Evolutionary conservation across 2,888 invertebrate genomes (phyloP).

Genomic region (Amaurobius ferox): DNA sequence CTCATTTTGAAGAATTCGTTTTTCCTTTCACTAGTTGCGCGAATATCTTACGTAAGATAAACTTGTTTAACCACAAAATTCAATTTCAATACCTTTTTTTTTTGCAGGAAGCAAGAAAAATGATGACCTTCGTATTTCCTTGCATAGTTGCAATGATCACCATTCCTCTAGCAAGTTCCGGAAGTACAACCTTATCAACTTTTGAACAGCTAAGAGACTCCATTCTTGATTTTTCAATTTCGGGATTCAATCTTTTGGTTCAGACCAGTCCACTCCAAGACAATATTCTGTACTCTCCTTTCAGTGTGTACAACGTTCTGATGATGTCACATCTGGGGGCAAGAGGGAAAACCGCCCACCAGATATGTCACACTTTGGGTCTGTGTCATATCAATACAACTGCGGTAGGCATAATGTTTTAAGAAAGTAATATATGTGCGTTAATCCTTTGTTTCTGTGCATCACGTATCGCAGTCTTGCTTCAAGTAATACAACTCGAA

Average conservation of each 20-base stretch:
- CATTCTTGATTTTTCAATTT: constrained; percentile 52
- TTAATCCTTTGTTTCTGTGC: too few species aligned
- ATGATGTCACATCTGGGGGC: constrained; percentile 78
- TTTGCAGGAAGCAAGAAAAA: too few species aligned
- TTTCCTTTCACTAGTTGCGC: too few species aligned
- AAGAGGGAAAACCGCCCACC: constrained; percentile 76
- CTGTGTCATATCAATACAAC: constrained; percentile 62
- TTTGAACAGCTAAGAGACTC: constrained; percentile 46
- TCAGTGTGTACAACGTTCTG: constrained; percentile 78
- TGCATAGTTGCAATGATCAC: neutral
- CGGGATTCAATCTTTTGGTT: constrained; percentile 39
- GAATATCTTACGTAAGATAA: too few species aligned
- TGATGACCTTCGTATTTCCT: constrained; percentile 3
- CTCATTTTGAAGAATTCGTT: too few species aligned
- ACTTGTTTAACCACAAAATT: too few species aligned
- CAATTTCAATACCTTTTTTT: too few species aligned
- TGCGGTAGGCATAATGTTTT: constrained; percentile 20
- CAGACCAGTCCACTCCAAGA: constrained; percentile 56
- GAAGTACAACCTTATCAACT: neutral
- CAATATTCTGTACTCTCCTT: constrained; percentile 78
- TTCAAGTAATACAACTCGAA: too few species aligned
- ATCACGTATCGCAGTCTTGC: too few species aligned
- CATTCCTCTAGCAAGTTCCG: neutral
- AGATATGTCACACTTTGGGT: constrained; percentile 73
- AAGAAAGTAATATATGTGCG: too few species aligned